phyloP scores from a whole-genome alignment of 2,888 invertebrate genomes.

The Ligdia adustata region DNA sequence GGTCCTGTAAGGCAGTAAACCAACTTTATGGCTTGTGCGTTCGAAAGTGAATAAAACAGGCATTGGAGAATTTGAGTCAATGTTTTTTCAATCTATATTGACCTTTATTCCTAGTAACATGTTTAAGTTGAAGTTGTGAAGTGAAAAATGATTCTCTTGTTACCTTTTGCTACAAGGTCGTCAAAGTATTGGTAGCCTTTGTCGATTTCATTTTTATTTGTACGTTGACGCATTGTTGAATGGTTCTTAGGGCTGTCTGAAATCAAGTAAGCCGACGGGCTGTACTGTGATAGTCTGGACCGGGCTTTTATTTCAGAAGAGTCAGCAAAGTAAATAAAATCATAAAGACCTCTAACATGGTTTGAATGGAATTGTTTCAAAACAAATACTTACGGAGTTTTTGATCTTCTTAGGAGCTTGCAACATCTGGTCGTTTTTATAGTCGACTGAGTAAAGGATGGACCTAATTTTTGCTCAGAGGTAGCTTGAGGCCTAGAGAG shows the following conservation, averaged over 20 bases:
- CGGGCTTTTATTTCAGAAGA: too few species aligned
- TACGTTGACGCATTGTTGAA: conserved; percentile 33
- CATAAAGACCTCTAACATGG: too few species aligned
- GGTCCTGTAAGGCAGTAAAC: conserved; percentile 42
- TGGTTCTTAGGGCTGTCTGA: conserved; percentile 10
- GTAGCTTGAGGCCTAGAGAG: too few species aligned
- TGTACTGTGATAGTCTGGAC: too few species aligned
- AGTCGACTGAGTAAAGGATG: too few species aligned
- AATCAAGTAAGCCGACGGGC: too few species aligned
- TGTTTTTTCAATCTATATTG: conserved; percentile 18
- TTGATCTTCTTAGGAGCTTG: too few species aligned
- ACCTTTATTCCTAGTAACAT: conserved; percentile 29
- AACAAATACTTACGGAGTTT: too few species aligned
- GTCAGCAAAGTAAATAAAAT: too few species aligned
- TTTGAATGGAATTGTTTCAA: too few species aligned
- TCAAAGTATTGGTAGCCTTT: conserved; percentile 32
- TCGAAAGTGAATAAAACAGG: conserved; percentile 42
- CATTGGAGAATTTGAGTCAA: conserved; percentile 19
- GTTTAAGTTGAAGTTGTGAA: conserved; percentile 7
- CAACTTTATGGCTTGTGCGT: conserved; percentile 41
- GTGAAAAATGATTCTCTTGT: conserved; percentile 14
- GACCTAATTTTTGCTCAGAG: too few species aligned
- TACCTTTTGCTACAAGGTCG: conserved; percentile 30
- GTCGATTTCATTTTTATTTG: conserved; percentile 36
- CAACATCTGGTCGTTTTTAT: too few species aligned